Evolutionary conservation across 2,113 vertebrate species (phyloP), one percentile per base, ranked within the genome.

Genomic region (Gavialis gangeticus): DNA sequence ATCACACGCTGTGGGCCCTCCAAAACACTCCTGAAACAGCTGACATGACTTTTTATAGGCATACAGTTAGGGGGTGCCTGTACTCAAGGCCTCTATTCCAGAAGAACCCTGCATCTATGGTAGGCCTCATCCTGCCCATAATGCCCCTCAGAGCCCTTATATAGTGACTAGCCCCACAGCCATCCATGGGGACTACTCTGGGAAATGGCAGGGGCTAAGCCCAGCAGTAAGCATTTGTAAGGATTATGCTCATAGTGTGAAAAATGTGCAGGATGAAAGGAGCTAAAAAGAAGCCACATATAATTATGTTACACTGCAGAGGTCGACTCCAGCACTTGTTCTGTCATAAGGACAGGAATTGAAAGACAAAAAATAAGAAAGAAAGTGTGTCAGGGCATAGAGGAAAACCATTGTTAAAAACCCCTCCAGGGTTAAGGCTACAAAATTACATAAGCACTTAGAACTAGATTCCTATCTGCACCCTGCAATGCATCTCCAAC

Each of bases 281-380:
- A 89, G 90, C 95, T 93, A 96, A 94, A 93, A 96, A 96, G 93
- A 94, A 97, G 85, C 92, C 94, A 96, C 95, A 96, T 97, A 95
- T 96, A 96, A 96, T 95, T 95, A 95, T 96, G 94, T 96, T 94
- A 96, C 93, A 89, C 79, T 91, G 96, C 91, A 97, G 95, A 96
- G 94, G 94, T 97, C 92, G 95, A 18, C 55, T 57, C 75, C 79
- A 82, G 93, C 95, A 95, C 96, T 96, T 96, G 93, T 95, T 94
- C 94, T 96, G 96, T 93, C 94, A 91, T 25, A 64, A 92, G 93
- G 93, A 94, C 87, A 84, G 95, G 91, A 97, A 88, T 95, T 95
- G 96, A 95, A 96, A 91, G 94, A 89, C 89, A 94, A 95, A 96
- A 95, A 96, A 85, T 60, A 94, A 46, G 46, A 46, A 46, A 46